Evolutionary conservation across 2,888 invertebrate species (phyloP).

Genomic region (Harpalus rufipes): DNA sequence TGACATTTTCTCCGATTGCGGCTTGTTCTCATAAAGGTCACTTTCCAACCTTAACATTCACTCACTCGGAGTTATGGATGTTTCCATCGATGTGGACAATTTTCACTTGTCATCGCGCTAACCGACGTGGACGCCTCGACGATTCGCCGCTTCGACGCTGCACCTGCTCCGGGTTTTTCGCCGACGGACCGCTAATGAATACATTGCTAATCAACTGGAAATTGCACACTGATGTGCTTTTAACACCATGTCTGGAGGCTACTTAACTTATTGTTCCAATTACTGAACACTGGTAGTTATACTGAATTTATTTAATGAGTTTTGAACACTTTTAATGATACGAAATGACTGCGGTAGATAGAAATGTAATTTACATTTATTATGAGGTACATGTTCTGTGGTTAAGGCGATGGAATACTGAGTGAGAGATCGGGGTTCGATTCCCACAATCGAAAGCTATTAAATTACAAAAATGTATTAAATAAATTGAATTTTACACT

Average conservation of each 20-base stretch:
- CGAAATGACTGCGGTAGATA: background rate
- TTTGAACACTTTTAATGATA: background rate
- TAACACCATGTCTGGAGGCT: conserved; percentile 32
- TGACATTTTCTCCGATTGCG: conserved; percentile 23
- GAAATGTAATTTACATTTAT: too few relatives aligned
- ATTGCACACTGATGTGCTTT: conserved; percentile 48
- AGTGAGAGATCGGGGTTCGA: too few relatives aligned
- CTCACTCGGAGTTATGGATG: background rate
- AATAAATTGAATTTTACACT: too few relatives aligned
- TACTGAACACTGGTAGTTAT: background rate
- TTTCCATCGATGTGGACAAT: conserved; percentile 22
- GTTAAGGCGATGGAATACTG: too few relatives aligned
- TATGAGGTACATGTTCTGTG: too few relatives aligned
- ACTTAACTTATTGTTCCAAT: conserved; percentile 20
- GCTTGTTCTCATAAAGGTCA: background rate
- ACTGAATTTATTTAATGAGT: background rate
- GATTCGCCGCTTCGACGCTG: background rate
- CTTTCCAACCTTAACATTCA: conserved; percentile 16
- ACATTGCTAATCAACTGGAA: conserved; percentile 43
- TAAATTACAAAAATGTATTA: too few relatives aligned
- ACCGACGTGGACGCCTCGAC: background rate
- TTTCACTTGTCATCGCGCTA: conserved; percentile 2
- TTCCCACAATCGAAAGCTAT: too few relatives aligned
- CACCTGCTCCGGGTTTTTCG: conserved; percentile 11
- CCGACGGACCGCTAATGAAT: conserved; percentile 8